Evolutionary conservation across 2,113 vertebrate species (phyloP), one percentile per base, ranked within the genome.

Genomic region (Corythornis cristatus): DNA sequence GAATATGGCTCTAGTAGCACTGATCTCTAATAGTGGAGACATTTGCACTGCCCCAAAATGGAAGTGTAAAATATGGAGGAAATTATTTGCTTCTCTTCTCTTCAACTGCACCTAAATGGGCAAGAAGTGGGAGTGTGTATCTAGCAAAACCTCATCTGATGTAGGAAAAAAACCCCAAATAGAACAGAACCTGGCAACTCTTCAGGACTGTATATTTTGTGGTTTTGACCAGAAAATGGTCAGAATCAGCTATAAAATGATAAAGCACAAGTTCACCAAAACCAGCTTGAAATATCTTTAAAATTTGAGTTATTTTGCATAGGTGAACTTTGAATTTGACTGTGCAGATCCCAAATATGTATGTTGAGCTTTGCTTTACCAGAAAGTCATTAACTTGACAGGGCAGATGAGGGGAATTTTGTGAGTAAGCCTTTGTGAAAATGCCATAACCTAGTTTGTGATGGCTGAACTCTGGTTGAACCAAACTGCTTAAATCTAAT

Each of bases 391-490:
- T 58, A 90, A 56, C 42, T 72, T 72, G 43, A 26, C 11, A 57
- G 57, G 25, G 40, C 21, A 58, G 33, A 35, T 0, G 0, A 71
- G 37, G 80, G 37, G 45, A 79, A 78, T 57, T 81, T 53, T 68
- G 45, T 75, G 31, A 72, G 37, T 23, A 3, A 15, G 25, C 45
- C 76, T 88, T 35, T 1, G 0, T 62, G 88, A 33, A 80, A 88
- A 77, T 6, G 14, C 43, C 43, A 11, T 64, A 80, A 43, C 56
- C 51, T 31, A 5, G 0, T 66, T 46, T 77, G 60, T 35, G 51
- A 48, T n/a, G n/a, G 37, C 15, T 91, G 88, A 93, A 83, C 67
- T 85, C 31, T 51, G 35, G 45, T 45, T 88, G 89, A 94, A 90
- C 65, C 33, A 75, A 92, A 61, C 56, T 33, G 31, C 56, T 86